A percentile compares a stretch with the other conserved stretches of the same genome.
These are phyloP conservation scores for Mycteria americana DNA, from an alignment of 2,797 vertebrate species.

Conservation along the genomic window DNA sequence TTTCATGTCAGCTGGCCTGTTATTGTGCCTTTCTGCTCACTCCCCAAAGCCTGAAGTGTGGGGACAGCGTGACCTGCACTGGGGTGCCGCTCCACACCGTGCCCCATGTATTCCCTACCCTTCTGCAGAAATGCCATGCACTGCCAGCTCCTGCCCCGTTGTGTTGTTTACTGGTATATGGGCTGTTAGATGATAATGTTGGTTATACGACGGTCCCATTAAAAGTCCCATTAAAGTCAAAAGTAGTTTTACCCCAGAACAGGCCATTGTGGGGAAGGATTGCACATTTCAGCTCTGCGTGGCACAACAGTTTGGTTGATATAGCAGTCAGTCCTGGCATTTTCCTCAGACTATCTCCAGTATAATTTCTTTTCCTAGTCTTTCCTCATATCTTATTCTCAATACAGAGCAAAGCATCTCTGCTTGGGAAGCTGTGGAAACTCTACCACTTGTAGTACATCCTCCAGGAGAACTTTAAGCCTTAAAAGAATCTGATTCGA, in stretches of 20 bases:
- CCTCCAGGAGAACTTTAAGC: background rate
- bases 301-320: background rate
- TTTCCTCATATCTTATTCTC: background rate
- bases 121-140: background rate
- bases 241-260: background rate
- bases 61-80: fast-evolving
- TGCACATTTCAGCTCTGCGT: background rate
- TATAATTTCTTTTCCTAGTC: background rate
- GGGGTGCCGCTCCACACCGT: background rate
- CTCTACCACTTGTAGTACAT: background rate
- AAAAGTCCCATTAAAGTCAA: background rate
- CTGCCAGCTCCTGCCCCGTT: background rate
- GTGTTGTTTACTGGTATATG: background rate
- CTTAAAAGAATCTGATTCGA: background rate
- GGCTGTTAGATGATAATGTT: background rate
- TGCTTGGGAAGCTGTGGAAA: background rate
- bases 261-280: background rate
- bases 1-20: background rate
- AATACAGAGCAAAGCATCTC: background rate
- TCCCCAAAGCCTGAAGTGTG: background rate
- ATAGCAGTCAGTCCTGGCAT: background rate
- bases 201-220: background rate
- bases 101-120: background rate
- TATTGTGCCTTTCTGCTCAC: background rate
- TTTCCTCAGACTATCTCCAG: background rate